Percentiles rank a stretch among this genome's conserved stretches.
These are phyloP conservation scores for Ornithorhynchus anatinus DNA, from an alignment of 2,113 vertebrate species.

Conservation along the genomic window DNA sequence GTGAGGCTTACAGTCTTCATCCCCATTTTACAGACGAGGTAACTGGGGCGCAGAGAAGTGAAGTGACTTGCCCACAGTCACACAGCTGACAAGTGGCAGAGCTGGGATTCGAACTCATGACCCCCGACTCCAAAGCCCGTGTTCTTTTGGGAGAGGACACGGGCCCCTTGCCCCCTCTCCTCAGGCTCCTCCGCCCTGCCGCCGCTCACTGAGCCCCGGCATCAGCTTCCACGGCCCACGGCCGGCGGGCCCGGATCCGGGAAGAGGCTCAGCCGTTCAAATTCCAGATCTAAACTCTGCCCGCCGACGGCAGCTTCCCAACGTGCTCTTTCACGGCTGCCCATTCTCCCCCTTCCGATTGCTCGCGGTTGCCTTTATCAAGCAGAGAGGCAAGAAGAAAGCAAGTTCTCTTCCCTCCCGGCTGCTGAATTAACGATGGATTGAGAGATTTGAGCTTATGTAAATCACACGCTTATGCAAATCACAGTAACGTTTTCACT, in stretches of 20 bases:
- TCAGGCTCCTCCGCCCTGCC: no score
- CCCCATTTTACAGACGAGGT: no score
- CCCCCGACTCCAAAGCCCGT: no score
- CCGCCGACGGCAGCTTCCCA: not conserved
- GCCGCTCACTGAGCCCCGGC: no score
- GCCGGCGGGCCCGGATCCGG: not conserved
- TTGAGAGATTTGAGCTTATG: constrained; percentile 62
- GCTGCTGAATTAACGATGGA: constrained; percentile 47
- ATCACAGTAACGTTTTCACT: constrained; percentile 58
- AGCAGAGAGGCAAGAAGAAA: constrained; percentile 38
- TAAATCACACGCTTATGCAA: constrained; percentile 59
- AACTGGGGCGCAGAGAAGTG: no score
- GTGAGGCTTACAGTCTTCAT: no score
- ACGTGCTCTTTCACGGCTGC: not conserved
- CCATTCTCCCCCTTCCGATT: not conserved
- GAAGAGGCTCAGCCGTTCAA: not conserved
- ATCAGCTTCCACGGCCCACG: not conserved
- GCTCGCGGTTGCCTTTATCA: constrained; percentile 9
- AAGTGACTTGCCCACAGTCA: no score
- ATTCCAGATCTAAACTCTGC: not conserved
- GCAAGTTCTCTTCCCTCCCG: constrained; percentile 45
- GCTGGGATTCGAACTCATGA: no score
- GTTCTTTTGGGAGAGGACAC: no score
- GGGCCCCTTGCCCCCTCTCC: no score
- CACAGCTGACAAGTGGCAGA: no score